These are phyloP conservation scores for Petrocephalus microphthalmus DNA, from an alignment of 2,113 vertebrate species.

Conservation along the genomic window DNA sequence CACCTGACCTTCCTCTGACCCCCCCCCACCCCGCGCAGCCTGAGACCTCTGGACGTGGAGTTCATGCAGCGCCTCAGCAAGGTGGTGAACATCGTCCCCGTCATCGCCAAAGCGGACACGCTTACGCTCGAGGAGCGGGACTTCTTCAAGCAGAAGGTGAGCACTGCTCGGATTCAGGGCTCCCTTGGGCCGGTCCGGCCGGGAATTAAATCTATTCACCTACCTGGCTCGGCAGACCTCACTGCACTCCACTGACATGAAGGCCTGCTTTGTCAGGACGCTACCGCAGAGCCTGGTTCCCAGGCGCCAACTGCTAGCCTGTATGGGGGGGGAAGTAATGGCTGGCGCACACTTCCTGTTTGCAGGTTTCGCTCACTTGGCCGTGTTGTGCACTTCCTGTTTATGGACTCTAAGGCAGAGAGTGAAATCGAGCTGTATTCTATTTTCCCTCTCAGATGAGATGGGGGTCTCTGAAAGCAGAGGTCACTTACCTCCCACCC, in stretches of 20 bases:
- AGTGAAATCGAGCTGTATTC: not conserved
- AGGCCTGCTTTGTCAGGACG: not conserved
- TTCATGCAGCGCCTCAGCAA: conserved; percentile 97
- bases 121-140: conserved; percentile 93
- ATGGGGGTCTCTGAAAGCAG: not conserved
- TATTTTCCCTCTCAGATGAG: conserved; percentile 25
- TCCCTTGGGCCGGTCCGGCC: not conserved
- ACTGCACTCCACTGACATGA: not conserved
- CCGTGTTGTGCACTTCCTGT: conserved; percentile 22
- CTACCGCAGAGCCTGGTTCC: not conserved
- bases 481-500: conserved; percentile 24
- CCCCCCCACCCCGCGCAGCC: conserved; percentile 52
- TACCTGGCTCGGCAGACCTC: not conserved
- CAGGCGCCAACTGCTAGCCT: not conserved
- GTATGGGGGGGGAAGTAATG: not conserved
- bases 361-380: conserved; percentile 20
- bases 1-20: not conserved
- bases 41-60: conserved; percentile 88
- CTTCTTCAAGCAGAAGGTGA: conserved; percentile 86
- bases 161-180: not conserved
- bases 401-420: not conserved
- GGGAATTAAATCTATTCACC: not conserved
- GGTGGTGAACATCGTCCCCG: conserved; percentile 94
- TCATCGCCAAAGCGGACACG: conserved; percentile 93
- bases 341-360: conserved; percentile 31